Base-by-base conservation (phyloP, 2,113 vertebrate genomes). In the Rana temporaria region DNA sequence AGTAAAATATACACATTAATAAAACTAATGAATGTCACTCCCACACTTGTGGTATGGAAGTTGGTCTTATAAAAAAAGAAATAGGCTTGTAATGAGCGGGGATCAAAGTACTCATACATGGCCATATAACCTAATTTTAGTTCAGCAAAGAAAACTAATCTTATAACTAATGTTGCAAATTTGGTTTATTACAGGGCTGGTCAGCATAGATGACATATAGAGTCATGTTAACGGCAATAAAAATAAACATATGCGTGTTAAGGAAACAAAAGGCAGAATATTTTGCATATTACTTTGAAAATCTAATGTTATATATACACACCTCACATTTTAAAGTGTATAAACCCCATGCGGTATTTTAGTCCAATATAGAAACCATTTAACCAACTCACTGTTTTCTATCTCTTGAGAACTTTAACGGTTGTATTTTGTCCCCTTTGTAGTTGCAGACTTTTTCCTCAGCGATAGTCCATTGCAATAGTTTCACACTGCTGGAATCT, bases 21-120 rank as follows among this genome's bases (percentile, higher is more conserved):
- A 62, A 75, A 22, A 38, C 19, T 42, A 60, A 75, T 62, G 72
- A 75, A 60, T 42, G 72, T 75, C 72, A 62, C 56, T 75, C 72
- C 72, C 8, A 75, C 71, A 74, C 72, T 42, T 60, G 26, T 32
- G 2, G 19, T 42, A 75, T 75, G 32, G 62, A 42, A 60, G 56
- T 62, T 3, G 56, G 11, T 62, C 30, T 34, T 16, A 75, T 75
- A 75, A 75, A 75, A 17, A 17, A 15, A 22, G 30, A 15, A 42
- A 75, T 75, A 62, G 38, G 30, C 72, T 59, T 75, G 30, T 62
- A 75, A 75, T 75, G 32, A 42, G 19, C 14, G 0, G 30, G n/a
- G 30, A 75, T 75, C 56, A 75, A 75, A 75, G 72, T n/a, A 24
- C 30, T 42, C 56, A 16, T 17, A 16, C 15, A 38, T 20, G 60